phyloP scores from a whole-genome alignment of 1,140 invertebrate genomes.

The Trichonephila clavipes region DNA sequence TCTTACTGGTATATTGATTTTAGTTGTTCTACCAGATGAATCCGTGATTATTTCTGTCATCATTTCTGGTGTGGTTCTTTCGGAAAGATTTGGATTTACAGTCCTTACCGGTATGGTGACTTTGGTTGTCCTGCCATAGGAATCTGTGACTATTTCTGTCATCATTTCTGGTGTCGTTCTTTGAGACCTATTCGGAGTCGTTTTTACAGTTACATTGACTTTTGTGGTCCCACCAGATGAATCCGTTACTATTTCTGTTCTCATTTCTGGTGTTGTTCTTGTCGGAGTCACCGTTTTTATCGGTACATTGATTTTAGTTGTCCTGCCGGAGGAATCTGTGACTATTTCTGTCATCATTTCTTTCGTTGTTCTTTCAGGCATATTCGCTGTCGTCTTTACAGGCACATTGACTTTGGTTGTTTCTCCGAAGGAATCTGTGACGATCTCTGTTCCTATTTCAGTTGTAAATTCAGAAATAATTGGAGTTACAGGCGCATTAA shows the following conservation, averaged over 20 bases:
- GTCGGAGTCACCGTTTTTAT: neutral
- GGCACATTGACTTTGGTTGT: no score
- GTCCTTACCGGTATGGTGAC: neutral
- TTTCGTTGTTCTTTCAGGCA: no score
- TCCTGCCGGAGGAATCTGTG: neutral
- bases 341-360: neutral
- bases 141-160: neutral
- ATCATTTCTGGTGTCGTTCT: neutral
- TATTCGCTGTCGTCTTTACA: no score
- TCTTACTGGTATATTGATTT: no score
- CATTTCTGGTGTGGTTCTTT: no score
- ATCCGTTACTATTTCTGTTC: neutral
- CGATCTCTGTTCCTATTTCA: no score
- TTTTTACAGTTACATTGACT: neutral
- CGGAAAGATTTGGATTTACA: no score
- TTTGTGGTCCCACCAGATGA: neutral
- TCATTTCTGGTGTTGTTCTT: neutral
- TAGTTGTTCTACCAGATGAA: no score
- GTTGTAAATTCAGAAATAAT: no score
- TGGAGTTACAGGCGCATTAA: neutral
- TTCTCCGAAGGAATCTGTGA: no score
- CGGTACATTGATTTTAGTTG: neutral
- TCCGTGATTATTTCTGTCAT: no score
- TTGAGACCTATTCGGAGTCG: no score
- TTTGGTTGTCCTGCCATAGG: neutral